Evolutionary conservation across 2,113 vertebrate species (phyloP).

Genomic region (Cyanoliseus patagonus): DNA sequence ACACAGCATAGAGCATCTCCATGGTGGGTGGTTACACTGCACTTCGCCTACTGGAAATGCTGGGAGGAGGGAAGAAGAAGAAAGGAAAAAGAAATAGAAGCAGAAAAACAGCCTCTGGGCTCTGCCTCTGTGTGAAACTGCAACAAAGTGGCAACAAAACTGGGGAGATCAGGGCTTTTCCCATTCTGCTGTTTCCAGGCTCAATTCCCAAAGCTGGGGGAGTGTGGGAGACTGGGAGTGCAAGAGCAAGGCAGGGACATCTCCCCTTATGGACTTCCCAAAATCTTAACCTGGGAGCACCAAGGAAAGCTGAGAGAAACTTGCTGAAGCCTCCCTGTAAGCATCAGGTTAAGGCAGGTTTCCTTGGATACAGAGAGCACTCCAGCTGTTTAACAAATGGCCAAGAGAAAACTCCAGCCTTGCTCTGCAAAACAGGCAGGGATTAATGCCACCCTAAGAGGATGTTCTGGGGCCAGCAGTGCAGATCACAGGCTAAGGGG

Average conservation of each 20-base stretch:
- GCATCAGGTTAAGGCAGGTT: slow-evolving; percentile 58
- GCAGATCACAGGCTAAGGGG: fast-evolving
- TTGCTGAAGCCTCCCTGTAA: neutral
- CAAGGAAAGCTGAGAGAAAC: neutral
- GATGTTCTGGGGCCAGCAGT: neutral
- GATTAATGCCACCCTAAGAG: neutral
- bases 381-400: slow-evolving; percentile 64
- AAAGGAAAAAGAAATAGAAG: neutral
- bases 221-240: neutral
- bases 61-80: neutral
- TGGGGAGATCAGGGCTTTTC: neutral
- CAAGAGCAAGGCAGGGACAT: neutral
- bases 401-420: slow-evolving; percentile 39
- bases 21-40: neutral
- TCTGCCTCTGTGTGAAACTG: neutral
- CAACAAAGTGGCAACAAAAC: neutral
- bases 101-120: neutral
- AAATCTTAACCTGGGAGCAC: neutral
- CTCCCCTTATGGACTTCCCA: neutral
- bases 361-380: slow-evolving; percentile 64
- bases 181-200: neutral
- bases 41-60: slow-evolving; percentile 1
- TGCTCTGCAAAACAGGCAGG: slow-evolving; percentile 17
- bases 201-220: neutral
- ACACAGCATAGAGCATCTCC: neutral